A percentile compares a stretch with the other conserved stretches of the same genome.
phyloP scores from a whole-genome alignment of 2,797 vertebrate genomes.

The Labroides dimidiatus region DNA sequence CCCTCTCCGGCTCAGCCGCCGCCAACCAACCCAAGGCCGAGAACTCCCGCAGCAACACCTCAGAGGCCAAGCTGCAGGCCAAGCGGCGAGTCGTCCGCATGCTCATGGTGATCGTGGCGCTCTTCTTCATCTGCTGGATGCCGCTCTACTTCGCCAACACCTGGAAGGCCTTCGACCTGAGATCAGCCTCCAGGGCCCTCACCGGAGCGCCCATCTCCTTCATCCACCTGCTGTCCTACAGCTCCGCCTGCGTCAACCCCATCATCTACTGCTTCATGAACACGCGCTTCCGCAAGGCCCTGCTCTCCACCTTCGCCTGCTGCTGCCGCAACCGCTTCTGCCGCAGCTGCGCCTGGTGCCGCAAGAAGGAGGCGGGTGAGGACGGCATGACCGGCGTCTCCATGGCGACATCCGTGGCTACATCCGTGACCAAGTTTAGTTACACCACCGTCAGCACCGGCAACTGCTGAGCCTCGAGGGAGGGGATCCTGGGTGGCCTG shows the following conservation, averaged over 20 bases:
- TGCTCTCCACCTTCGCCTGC: conserved; percentile 86
- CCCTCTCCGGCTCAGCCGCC: conserved; percentile 65
- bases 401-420: conserved; percentile 77
- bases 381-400: conserved; percentile 64
- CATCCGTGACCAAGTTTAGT: conserved; percentile 91
- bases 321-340: conserved; percentile 74
- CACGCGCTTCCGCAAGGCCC: conserved; percentile 92
- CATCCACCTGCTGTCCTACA: conserved; percentile 94
- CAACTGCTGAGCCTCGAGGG: conserved; percentile 72
- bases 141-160: conserved; percentile 92
- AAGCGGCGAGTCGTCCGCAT: conserved; percentile 94
- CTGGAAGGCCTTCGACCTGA: conserved; percentile 90
- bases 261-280: conserved; percentile 99
- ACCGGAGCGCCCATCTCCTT: conserved; percentile 93
- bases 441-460: conserved; percentile 93
- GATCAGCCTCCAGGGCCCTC: conserved; percentile 82
- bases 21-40: conserved; percentile 65
- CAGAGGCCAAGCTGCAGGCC: conserved; percentile 89
- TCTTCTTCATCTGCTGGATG: conserved; percentile 97
- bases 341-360: conserved; percentile 56
- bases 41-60: conserved; percentile 83
- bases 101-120: conserved; percentile 92
- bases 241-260: conserved; percentile 92
- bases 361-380: conserved; percentile 60
- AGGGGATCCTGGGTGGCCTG: neutral